Percentiles rank a stretch among this genome's conserved stretches.
Evolutionary conservation across 1,140 invertebrate genomes (phyloP).

Genomic region (Dinothrombium tinctorium): DNA sequence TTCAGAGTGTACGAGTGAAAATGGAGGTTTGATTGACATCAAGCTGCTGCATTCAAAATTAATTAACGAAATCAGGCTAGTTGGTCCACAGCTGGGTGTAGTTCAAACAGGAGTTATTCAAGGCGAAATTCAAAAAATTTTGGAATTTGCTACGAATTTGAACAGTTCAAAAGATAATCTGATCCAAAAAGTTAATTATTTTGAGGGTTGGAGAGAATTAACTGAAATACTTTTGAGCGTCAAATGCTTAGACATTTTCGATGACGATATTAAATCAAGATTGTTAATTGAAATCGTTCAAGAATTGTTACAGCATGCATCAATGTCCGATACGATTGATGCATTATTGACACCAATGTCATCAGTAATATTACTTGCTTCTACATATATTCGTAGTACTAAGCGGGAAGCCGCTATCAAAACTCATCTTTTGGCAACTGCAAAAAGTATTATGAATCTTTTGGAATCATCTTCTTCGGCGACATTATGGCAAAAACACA

Average conservation of each 20-base stretch:
- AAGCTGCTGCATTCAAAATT: slow-evolving; percentile 11
- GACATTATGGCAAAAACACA: slow-evolving; percentile 7
- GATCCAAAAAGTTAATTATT: slow-evolving; percentile 6
- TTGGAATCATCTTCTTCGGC: slow-evolving; percentile 7
- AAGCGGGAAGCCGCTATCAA: slow-evolving; percentile 5
- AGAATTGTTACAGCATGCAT: slow-evolving; percentile 5
- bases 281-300: slow-evolving; percentile 10
- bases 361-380: slow-evolving; percentile 9
- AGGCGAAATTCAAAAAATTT: slow-evolving; percentile 10
- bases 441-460: slow-evolving; percentile 6
- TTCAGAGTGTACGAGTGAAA: background rate
- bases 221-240: slow-evolving; percentile 8
- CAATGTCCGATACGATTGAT: background rate
- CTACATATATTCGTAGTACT: background rate
- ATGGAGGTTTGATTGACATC: slow-evolving; percentile 8
- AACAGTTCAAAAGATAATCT: slow-evolving; percentile 9
- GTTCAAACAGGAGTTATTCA: slow-evolving; percentile 9
- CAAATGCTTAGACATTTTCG: slow-evolving; percentile 7
- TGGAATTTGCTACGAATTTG: slow-evolving; percentile 7
- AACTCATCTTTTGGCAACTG: slow-evolving; percentile 1
- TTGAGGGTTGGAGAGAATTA: slow-evolving; percentile 12
- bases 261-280: background rate
- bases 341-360: slow-evolving; percentile 9
- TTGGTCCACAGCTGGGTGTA: slow-evolving; percentile 9
- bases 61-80: slow-evolving; percentile 7